Evolutionary conservation across 2,888 invertebrate species (phyloP).

Genomic region (Tridacna crocea): DNA sequence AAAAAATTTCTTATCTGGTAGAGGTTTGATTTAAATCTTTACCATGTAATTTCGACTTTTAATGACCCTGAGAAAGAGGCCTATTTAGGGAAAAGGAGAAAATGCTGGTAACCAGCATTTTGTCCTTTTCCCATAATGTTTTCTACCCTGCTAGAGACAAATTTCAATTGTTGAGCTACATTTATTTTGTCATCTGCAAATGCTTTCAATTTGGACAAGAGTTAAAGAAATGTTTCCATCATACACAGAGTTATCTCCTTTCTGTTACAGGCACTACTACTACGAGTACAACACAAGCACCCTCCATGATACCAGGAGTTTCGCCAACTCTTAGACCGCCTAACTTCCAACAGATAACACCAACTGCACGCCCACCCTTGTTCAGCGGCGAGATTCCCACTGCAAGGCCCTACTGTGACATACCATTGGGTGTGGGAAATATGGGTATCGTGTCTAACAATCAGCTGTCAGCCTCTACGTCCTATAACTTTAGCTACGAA

Average conservation of each 20-base stretch:
- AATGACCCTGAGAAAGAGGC: too few species aligned
- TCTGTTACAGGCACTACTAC: constrained; percentile 8
- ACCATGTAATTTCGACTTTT: too few species aligned
- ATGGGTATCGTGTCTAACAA: constrained; percentile 62
- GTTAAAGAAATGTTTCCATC: too few species aligned
- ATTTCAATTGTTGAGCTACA: too few species aligned
- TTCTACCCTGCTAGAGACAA: too few species aligned
- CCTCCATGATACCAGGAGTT: constrained; percentile 26
- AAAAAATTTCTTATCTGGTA: too few species aligned
- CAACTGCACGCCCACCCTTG: constrained; percentile 45
- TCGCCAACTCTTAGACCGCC: constrained; percentile 59
- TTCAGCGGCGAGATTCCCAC: constrained; percentile 51
- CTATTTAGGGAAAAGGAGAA: background rate
- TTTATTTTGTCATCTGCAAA: too few species aligned
- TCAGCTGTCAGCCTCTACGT: constrained; percentile 73
- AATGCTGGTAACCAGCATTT: background rate
- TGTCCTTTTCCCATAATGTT: background rate
- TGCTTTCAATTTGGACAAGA: too few species aligned
- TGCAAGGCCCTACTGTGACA: constrained; percentile 65
- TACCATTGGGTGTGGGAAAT: constrained; percentile 74
- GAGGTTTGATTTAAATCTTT: too few species aligned
- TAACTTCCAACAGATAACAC: constrained; percentile 46
- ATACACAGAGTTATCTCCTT: too few species aligned
- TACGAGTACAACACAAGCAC: constrained; percentile 1
- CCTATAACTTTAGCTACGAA: constrained; percentile 64